Evolutionary conservation across 2,797 vertebrate species (phyloP).

Genomic region (Halcyon badia): DNA sequence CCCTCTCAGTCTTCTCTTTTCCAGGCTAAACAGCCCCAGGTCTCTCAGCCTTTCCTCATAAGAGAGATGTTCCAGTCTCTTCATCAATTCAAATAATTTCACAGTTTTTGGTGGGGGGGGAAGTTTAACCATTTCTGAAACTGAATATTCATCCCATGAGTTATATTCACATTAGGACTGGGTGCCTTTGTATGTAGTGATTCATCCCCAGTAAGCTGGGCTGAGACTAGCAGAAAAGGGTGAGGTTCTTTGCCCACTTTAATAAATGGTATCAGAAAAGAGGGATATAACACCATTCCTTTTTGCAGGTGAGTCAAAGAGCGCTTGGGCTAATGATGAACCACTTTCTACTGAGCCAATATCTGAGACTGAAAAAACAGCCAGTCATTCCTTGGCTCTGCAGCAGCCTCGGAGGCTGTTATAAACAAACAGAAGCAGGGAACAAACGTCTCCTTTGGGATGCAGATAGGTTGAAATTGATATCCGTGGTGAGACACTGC

Average conservation of each 20-base stretch:
- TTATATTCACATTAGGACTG: not conserved
- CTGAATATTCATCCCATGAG: not conserved
- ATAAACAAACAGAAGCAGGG: slow-evolving; percentile 44
- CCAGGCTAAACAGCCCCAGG: too few species aligned
- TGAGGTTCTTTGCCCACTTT: not conserved
- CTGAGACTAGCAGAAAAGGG: not conserved
- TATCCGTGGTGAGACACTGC: not conserved
- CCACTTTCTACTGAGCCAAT: not conserved
- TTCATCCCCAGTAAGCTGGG: not conserved
- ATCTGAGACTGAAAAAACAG: slow-evolving; percentile 17
- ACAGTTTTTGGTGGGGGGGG: not conserved
- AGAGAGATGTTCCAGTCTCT: too few species aligned
- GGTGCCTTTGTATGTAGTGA: not conserved
- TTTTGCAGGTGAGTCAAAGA: not conserved
- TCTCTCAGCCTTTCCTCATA: too few species aligned
- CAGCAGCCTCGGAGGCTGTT: slow-evolving; percentile 17
- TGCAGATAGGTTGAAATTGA: not conserved
- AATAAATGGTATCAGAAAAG: not conserved
- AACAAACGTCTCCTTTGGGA: slow-evolving; percentile 41
- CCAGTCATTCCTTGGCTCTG: slow-evolving; percentile 45
- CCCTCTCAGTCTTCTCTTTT: too few species aligned
- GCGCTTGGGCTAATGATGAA: not conserved
- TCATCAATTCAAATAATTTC: not conserved
- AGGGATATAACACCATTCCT: not conserved
- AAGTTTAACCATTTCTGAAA: not conserved